Evolutionary conservation across 2,113 vertebrate genomes (phyloP), one percentile per base, ranked within the genome.

Genomic region (Alethe diademata): DNA sequence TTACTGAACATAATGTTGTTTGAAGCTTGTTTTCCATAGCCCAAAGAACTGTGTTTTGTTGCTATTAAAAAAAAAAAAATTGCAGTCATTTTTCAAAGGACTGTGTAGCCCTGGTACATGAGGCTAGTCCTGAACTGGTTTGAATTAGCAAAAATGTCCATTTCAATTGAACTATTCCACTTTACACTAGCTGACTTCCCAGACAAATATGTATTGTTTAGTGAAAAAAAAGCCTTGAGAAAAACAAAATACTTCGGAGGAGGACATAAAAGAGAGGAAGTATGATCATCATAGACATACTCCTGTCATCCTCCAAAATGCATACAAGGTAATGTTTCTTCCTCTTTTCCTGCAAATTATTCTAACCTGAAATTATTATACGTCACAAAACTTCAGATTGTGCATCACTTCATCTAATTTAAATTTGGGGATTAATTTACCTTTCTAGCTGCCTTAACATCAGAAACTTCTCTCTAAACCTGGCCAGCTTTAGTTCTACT

Each of bases 21-120:
- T 92, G 82, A 93, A 94, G 51, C 56, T 56, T 93, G 60, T 62
- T 96, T 94, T 83, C 36, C 51, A 74, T 14, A 71, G 47, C n/a
- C 36, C 22, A 71, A 70, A 86, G 42, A 76, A 33, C 25, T 86
- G 19, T 26, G 22, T 86, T 90, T 17, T 88, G 13, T 47, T 91
- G 17, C 33, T 58, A 60, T 23, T 5, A 19, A 47, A 22, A 45
- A 45, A 24, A 64, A 53, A 50, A 88, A 86, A 51, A 45, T 2
- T 76, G 35, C 45, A 48, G 67, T 51, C 3, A 35, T 88, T 90
- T 93, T 78, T 80, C 60, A 71, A 86, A 86, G 69, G n/a, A 38
- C 25, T 78, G 11, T 40, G 35, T 29, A 73, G 60, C 29, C 17
- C 35, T 75, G 57, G 24, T 83, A 47, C 19, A 54, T 8, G 7